Conservation (phyloP, 2,888 invertebrate genomes). For the Eupithecia pulchellata region DNA sequence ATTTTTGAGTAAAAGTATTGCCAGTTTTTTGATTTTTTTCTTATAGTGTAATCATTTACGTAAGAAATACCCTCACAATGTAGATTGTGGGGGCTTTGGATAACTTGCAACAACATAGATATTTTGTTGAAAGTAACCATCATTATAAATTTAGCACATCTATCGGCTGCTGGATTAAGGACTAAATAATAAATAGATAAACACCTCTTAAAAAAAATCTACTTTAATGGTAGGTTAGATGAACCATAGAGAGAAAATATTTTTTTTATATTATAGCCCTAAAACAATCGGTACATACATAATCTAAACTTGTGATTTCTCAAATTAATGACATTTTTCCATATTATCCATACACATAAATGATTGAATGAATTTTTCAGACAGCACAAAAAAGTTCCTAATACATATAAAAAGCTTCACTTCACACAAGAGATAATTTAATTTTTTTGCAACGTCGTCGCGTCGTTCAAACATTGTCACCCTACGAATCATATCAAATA, state of each 20-base stretch:
- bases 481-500: slow-evolving; percentile 34
- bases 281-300: too few species aligned
- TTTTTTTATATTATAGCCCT: too few species aligned
- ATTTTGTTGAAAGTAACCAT: neutral
- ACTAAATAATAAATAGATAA: neutral
- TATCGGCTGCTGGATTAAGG: neutral
- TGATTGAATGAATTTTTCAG: neutral
- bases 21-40: neutral
- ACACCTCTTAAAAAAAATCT: neutral
- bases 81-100: too few species aligned
- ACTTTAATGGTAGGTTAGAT: too few species aligned
- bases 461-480: slow-evolving; percentile 18
- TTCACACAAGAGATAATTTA: too few species aligned
- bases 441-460: neutral
- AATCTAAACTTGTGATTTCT: too few species aligned
- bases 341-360: too few species aligned
- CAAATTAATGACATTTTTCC: neutral
- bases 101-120: too few species aligned
- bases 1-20: neutral
- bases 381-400: neutral
- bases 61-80: neutral
- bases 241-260: too few species aligned
- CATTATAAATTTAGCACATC: neutral
- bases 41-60: neutral
- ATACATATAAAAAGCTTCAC: too few species aligned